A percentile compares a stretch with the other conserved stretches of the same genome.
Evolutionary conservation across 92 coral and sea anemone species (phyloP).

Genomic region (Phenganax stokvisi): DNA sequence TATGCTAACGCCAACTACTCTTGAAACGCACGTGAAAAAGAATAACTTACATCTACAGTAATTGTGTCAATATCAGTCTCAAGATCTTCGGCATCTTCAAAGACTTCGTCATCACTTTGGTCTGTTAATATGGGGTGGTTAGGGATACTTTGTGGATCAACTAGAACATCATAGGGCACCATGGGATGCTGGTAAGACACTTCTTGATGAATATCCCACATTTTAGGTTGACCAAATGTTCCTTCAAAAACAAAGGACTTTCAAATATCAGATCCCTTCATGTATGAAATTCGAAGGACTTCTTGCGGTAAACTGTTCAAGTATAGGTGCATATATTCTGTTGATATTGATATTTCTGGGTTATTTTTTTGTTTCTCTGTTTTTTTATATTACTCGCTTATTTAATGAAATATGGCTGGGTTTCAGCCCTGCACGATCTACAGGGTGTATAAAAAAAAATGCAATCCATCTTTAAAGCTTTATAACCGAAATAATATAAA

Average conservation of each 20-base stretch:
- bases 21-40: background rate
- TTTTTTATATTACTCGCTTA: too few species aligned
- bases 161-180: slow-evolving; percentile 98
- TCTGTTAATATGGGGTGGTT: slow-evolving; percentile 12
- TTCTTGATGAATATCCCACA: slow-evolving; percentile 85
- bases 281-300: background rate
- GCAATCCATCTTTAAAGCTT: too few species aligned
- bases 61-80: slow-evolving; percentile 2
- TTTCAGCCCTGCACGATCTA: too few species aligned
- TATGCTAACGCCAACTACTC: background rate
- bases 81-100: slow-evolving; percentile 7
- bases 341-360: too few species aligned
- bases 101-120: slow-evolving; percentile 20
- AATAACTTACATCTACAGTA: slow-evolving; percentile 14
- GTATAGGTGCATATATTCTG: too few species aligned
- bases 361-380: too few species aligned
- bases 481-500: too few species aligned
- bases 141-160: slow-evolving; percentile 82
- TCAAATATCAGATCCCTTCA: background rate
- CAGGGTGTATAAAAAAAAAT: too few species aligned
- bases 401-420: too few species aligned
- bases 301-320: background rate
- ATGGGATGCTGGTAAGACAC: slow-evolving; percentile 86
- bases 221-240: slow-evolving; percentile 91
- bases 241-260: slow-evolving; percentile 44